Base-by-base conservation (phyloP, 2,888 invertebrate genomes). In the Chirona hameri region DNA sequence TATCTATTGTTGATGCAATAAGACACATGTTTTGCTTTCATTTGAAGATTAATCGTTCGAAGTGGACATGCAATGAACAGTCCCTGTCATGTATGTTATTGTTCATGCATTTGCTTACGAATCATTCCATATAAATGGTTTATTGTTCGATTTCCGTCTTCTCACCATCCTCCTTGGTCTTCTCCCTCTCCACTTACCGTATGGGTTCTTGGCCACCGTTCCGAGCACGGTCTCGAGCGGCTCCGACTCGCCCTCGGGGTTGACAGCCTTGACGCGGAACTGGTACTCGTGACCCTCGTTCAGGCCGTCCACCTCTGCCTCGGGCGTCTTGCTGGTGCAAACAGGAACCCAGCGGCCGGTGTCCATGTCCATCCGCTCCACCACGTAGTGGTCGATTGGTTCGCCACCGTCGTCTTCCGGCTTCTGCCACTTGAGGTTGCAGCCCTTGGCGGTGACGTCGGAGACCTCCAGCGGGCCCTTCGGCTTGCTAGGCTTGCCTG, bases 391-490 rank as follows among this genome's bases (percentile, higher is more conserved):
- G 85, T 95, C 96, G 57, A 99, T 91, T 0, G 98, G 98, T 86
- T 95, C 94, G 29, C 98, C 98, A 69, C 98, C 98, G 87, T 98
- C 98, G 88, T 98, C 98, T 88, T 97, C 97, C 7, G 98, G 98
- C 81, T 95, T 93, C 84, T 97, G 94, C 98, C 98, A 99, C 89
- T 96, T 94, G 31, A 99, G 91, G 87, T 96, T 95, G 88, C 96
- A 97, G 82, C 96, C 94, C 88, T 98, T 96, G 5, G 96, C 94
- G 84, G 93, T 95, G 0, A 98, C 95, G 88, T 97, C 95, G 1
- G 94, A 93, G 72, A 98, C 96, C 88, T 95, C 93, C 82, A 99
- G 90, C 4, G 98, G 98, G 84, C 98, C 98, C 88, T 96, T 96
- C 0, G 98, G 98, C 88, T 95, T 96, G 84, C 93, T 91, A 31